Conservation (phyloP, 92 coral and sea anemone genomes). For the Palythoa grandis region DNA sequence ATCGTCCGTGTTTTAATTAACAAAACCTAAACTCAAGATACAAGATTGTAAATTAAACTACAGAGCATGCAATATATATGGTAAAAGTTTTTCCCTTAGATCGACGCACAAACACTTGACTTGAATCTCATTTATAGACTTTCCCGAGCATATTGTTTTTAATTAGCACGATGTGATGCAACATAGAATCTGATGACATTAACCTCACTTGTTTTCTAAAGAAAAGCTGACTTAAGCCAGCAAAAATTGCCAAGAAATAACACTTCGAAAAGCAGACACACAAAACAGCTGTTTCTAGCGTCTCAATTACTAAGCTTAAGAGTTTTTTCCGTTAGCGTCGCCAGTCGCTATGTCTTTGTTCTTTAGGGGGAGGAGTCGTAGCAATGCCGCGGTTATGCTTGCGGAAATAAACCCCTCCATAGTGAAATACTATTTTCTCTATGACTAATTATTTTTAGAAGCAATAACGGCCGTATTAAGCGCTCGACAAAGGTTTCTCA, state of each 20-base stretch:
- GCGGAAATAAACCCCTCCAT: slow-evolving; percentile 41
- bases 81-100: slow-evolving; percentile 6
- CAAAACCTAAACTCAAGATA: slow-evolving; percentile 26
- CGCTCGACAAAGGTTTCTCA: slow-evolving; percentile 33
- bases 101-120: slow-evolving; percentile 20
- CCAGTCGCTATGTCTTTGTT: slow-evolving; percentile 42
- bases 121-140: slow-evolving; percentile 7
- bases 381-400: slow-evolving; percentile 37
- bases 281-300: slow-evolving; percentile 32
- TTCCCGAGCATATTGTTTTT: slow-evolving; percentile 6
- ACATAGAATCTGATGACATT: slow-evolving; percentile 17
- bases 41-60: slow-evolving; percentile 7
- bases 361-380: slow-evolving; percentile 30
- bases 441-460: slow-evolving; percentile 47
- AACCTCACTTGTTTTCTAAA: slow-evolving; percentile 3
- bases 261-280: slow-evolving; percentile 17
- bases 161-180: slow-evolving; percentile 17
- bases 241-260: slow-evolving; percentile 18
- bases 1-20: slow-evolving; percentile 31
- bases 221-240: slow-evolving; percentile 22
- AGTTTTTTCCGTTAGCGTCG: slow-evolving; percentile 29
- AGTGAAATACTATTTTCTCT: slow-evolving; percentile 35
- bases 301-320: slow-evolving; percentile 25
- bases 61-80: background rate
- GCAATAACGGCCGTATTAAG: slow-evolving; percentile 43